Evolutionary conservation across 2,888 invertebrate genomes (phyloP).

Genomic region (Drosophila borealis): DNA sequence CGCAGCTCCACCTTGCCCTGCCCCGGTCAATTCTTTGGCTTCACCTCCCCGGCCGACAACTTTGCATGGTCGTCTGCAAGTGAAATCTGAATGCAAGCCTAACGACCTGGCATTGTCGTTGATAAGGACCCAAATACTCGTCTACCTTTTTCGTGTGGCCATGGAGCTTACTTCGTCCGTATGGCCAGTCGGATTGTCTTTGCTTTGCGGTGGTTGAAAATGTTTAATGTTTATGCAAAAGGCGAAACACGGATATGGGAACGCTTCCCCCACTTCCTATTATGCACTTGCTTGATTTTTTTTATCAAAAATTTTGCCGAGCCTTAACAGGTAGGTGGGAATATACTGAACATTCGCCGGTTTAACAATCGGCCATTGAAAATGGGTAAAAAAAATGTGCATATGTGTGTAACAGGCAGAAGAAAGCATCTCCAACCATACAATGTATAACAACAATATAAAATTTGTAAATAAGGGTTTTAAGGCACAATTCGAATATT

Average conservation of each 20-base stretch:
- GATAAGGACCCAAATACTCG: slow-evolving; percentile 68
- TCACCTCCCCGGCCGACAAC: slow-evolving; percentile 19
- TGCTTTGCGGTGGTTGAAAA: slow-evolving; percentile 50
- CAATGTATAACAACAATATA: too few species aligned
- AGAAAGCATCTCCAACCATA: too few species aligned
- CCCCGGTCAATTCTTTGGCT: slow-evolving; percentile 30
- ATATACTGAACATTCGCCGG: background rate
- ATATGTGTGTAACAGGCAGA: too few species aligned
- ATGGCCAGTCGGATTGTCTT: slow-evolving; percentile 25
- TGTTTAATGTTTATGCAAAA: slow-evolving; percentile 60
- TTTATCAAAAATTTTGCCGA: background rate
- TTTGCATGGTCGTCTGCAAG: slow-evolving; percentile 42
- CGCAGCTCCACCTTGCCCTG: slow-evolving; percentile 26
- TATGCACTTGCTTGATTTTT: slow-evolving; percentile 7
- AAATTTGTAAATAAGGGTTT: too few species aligned
- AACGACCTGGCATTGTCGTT: slow-evolving; percentile 77
- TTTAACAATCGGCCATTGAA: background rate
- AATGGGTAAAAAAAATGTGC: too few species aligned
- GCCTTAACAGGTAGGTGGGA: background rate
- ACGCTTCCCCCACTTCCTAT: slow-evolving; percentile 14
- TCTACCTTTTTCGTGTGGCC: slow-evolving; percentile 41
- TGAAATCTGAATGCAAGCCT: slow-evolving; percentile 76
- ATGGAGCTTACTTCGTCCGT: slow-evolving; percentile 22
- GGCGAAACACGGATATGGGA: slow-evolving; percentile 10
- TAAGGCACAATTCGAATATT: too few species aligned